Conservation (phyloP, 1,140 invertebrate genomes). For the Leptinotarsa texana region DNA sequence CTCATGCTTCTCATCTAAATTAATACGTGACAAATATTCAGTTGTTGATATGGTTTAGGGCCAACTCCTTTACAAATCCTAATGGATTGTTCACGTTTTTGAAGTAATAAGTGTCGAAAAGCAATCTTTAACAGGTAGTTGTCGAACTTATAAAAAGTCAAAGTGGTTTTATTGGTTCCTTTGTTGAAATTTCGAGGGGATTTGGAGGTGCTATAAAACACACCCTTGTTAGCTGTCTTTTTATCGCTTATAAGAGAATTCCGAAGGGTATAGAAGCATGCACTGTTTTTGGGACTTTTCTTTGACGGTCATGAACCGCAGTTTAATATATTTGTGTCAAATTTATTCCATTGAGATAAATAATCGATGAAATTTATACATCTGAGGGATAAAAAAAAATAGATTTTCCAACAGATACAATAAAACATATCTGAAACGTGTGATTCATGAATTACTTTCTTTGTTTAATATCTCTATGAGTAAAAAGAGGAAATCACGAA, state of each 20-base stretch:
- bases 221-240: conserved; percentile 14
- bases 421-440: too few species aligned
- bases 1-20: background rate
- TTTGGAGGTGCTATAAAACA: conserved; percentile 18
- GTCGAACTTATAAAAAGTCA: conserved; percentile 14
- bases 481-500: too few species aligned
- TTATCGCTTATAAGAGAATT: background rate
- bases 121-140: conserved; percentile 12
- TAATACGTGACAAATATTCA: conserved; percentile 11
- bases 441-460: too few species aligned
- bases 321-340: too few species aligned
- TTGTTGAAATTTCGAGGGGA: background rate
- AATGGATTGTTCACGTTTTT: conserved; percentile 15
- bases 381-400: too few species aligned
- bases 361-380: too few species aligned
- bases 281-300: too few species aligned
- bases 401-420: too few species aligned
- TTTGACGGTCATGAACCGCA: too few species aligned
- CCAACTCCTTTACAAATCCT: conserved; percentile 1
- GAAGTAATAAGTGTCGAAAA: background rate
- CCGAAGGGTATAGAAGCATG: background rate
- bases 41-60: background rate
- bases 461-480: too few species aligned
- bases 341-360: too few species aligned
- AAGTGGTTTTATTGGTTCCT: conserved; percentile 13